Conservation (phyloP, 2,797 vertebrate species). For the Neosilurus hyrtlii region DNA sequence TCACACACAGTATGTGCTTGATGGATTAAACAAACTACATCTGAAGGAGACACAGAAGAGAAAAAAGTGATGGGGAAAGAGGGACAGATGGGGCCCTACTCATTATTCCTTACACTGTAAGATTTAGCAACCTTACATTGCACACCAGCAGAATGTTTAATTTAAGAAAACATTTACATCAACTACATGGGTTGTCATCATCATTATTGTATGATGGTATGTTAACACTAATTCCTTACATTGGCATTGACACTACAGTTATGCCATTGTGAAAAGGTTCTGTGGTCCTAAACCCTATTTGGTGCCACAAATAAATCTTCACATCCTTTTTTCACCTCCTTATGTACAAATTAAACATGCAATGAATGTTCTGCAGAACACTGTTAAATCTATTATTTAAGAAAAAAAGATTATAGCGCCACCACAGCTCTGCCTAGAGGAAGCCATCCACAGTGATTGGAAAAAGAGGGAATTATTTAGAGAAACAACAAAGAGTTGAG, state of each 20-base stretch:
- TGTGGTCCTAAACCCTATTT: neutral
- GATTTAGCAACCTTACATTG: neutral
- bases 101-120: neutral
- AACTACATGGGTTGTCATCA: neutral
- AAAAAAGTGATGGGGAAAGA: neutral
- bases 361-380: neutral
- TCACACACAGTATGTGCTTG: slow-evolving; percentile 18
- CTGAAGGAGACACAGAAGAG: slow-evolving; percentile 11
- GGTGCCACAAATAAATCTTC: neutral
- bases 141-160: neutral
- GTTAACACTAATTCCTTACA: neutral
- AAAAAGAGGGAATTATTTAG: neutral
- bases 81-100: slow-evolving; percentile 32
- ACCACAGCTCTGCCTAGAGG: neutral
- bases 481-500: neutral
- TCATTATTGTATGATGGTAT: neutral
- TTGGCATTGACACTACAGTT: neutral
- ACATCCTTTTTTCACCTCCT: neutral
- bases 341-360: neutral
- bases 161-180: neutral
- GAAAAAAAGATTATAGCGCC: neutral
- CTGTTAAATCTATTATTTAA: neutral
- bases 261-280: neutral
- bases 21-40: slow-evolving; percentile 14
- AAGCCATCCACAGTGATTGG: neutral